Percentiles rank a stretch among this genome's conserved stretches.
phyloP scores from a whole-genome alignment of 1,140 invertebrate genomes.

The Pogonomyrmex barbatus region DNA sequence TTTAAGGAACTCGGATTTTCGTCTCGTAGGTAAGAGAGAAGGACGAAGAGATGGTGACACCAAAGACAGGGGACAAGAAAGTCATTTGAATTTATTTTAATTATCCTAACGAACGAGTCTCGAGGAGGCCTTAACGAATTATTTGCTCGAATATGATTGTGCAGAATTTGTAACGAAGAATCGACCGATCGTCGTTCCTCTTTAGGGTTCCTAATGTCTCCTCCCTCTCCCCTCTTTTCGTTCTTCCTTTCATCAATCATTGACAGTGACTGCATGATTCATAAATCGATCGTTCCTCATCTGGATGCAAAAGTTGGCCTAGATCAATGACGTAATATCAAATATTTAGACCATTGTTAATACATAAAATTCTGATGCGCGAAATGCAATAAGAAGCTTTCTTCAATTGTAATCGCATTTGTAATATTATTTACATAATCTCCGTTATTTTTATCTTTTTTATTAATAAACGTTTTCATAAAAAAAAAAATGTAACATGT shows the following conservation, averaged over 20 bases:
- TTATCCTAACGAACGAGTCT: slow-evolving; percentile 85
- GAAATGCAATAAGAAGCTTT: not conserved
- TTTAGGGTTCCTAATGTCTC: slow-evolving; percentile 42
- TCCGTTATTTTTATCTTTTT: not conserved
- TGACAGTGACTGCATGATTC: slow-evolving; percentile 24
- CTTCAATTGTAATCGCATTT: not conserved
- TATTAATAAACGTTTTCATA: not conserved
- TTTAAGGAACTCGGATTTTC: slow-evolving; percentile 80
- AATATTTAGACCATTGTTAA: slow-evolving; percentile 9
- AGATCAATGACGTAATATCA: slow-evolving; percentile 9
- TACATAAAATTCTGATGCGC: not conserved
- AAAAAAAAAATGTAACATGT: not conserved
- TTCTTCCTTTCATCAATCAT: slow-evolving; percentile 9
- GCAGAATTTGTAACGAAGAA: slow-evolving; percentile 83
- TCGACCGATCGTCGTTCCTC: slow-evolving; percentile 74
- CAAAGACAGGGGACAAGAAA: slow-evolving; percentile 82
- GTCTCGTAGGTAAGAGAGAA: slow-evolving; percentile 49
- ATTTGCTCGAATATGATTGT: slow-evolving; percentile 85
- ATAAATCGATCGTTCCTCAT: not conserved
- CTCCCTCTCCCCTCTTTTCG: too few relatives aligned
- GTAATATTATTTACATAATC: not conserved
- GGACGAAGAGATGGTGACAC: slow-evolving; percentile 67
- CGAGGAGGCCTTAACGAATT: slow-evolving; percentile 83
- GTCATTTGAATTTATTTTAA: slow-evolving; percentile 87
- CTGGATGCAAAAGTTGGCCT: not conserved